Percentiles rank a stretch among this genome's conserved stretches.
These are phyloP conservation scores for Agrotis exclamationis DNA, from an alignment of 2,888 invertebrate genomes.

Conservation along the genomic window DNA sequence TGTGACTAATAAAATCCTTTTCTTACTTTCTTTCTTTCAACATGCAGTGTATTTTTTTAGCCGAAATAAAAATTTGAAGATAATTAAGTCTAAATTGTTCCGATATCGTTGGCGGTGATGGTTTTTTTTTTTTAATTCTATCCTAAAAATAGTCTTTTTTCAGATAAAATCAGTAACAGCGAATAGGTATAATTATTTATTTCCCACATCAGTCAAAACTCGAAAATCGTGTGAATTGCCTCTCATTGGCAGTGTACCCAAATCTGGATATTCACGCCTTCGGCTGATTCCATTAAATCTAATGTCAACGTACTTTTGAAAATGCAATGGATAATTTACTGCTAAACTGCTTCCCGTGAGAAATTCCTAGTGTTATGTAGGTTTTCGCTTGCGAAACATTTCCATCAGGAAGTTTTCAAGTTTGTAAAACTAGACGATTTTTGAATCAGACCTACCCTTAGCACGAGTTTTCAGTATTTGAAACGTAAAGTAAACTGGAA, in stretches of 20 bases:
- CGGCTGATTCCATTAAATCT: slow-evolving; percentile 41
- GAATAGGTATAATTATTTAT: neutral
- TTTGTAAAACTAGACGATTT: neutral
- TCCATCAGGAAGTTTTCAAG: neutral
- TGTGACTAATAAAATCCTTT: too few relatives aligned
- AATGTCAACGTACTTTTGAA: slow-evolving; percentile 50
- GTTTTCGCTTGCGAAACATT: slow-evolving; percentile 17
- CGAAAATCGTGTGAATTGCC: slow-evolving; percentile 15
- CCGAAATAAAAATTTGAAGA: too few relatives aligned
- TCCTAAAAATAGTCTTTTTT: too few relatives aligned
- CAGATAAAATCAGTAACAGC: neutral
- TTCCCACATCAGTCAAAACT: slow-evolving; percentile 24
- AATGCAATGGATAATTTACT: slow-evolving; percentile 31
- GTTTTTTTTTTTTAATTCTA: too few relatives aligned
- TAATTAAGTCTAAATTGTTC: too few relatives aligned
- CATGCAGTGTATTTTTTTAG: too few relatives aligned
- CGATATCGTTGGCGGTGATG: too few relatives aligned
- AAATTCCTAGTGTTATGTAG: slow-evolving; percentile 2
- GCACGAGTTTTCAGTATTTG: too few relatives aligned
- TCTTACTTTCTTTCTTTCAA: too few relatives aligned
- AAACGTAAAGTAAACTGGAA: too few relatives aligned
- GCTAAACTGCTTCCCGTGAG: slow-evolving; percentile 45
- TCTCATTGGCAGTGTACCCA: slow-evolving; percentile 27
- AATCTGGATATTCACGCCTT: slow-evolving; percentile 46
- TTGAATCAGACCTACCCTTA: too few relatives aligned